phyloP scores from a whole-genome alignment of 2,797 vertebrate genomes.

The Gymnocypris eckloni region DNA sequence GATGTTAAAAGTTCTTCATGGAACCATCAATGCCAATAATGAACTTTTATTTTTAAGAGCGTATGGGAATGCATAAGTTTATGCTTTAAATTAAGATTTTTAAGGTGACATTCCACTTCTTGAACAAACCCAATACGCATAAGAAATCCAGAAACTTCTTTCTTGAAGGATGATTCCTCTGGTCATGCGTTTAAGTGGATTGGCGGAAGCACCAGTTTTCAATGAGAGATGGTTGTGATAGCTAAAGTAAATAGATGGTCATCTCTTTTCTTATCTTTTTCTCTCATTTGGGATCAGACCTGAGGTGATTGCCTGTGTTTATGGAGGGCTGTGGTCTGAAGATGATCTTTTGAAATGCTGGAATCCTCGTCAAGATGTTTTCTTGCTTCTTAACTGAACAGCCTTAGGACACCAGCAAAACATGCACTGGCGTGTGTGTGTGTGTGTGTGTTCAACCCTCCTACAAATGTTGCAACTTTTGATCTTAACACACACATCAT shows the following conservation, averaged over 20 bases:
- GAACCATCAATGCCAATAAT: background rate
- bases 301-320: background rate
- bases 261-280: constrained; percentile 13
- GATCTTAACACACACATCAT: background rate
- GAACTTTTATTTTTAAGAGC: background rate
- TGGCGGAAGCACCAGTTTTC: background rate
- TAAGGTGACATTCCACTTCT: background rate
- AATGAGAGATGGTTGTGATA: background rate
- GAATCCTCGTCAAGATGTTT: background rate
- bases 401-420: constrained; percentile 8
- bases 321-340: background rate
- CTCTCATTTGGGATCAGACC: constrained; percentile 5
- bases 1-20: background rate
- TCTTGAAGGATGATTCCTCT: background rate
- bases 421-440: background rate
- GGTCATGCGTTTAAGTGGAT: background rate
- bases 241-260: background rate
- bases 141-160: background rate
- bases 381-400: background rate
- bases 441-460: background rate
- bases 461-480: constrained; percentile 29
- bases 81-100: background rate
- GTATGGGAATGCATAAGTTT: background rate
- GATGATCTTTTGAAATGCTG: constrained; percentile 7
- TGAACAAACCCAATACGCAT: background rate